Conservation (phyloP, 2,113 vertebrate species). For the Brachypodius melanocephalos region DNA sequence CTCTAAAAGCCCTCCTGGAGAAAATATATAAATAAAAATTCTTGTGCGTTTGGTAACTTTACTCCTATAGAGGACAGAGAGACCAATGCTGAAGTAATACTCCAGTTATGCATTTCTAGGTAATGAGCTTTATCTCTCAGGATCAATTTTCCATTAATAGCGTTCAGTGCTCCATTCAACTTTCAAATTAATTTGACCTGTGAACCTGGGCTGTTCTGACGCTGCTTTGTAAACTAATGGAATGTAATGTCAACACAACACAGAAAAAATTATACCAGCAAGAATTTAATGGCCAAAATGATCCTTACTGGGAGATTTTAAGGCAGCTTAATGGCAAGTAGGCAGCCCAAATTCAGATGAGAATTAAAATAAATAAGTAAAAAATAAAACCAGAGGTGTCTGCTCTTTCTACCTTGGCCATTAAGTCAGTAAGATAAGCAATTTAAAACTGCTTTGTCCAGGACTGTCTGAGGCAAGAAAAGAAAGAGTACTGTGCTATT, state of each 20-base stretch:
- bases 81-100: background rate
- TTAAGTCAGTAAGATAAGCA: constrained; percentile 27
- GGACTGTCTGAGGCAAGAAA: background rate
- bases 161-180: background rate
- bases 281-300: background rate
- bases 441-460: constrained; percentile 39
- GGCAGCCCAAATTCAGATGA: background rate
- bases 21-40: background rate
- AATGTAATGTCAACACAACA: background rate
- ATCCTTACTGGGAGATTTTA: background rate
- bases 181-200: constrained; percentile 20
- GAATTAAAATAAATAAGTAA: background rate
- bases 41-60: background rate
- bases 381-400: background rate
- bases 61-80: background rate
- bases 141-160: constrained; percentile 56
- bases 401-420: background rate
- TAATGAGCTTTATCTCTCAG: constrained; percentile 48
- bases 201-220: background rate
- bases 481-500: constrained; percentile 13
- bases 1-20: background rate
- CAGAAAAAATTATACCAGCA: background rate
- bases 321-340: background rate
- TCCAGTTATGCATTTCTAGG: constrained; percentile 2
- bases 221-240: background rate